Conservation (phyloP, 2,113 vertebrate genomes). For the Pterocles orientalis region DNA sequence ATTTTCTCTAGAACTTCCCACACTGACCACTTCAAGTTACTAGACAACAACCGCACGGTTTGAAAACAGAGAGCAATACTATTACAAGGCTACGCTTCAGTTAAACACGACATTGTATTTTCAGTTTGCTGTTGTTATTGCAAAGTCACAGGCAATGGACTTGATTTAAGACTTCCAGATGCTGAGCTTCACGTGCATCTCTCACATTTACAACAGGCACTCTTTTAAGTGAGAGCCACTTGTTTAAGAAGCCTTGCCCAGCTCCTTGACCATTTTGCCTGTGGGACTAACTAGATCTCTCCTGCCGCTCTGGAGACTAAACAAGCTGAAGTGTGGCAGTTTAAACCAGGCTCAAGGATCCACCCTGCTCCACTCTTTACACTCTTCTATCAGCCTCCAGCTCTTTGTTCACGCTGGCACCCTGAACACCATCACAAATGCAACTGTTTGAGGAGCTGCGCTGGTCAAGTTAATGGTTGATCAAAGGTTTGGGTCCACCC, state of each 20-base stretch:
- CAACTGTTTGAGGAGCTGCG: not conserved
- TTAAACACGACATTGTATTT: not conserved
- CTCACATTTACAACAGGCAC: not conserved
- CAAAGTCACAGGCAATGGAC: not conserved
- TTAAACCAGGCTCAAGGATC: not conserved
- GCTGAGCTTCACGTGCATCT: not conserved
- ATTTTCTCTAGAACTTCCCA: not conserved
- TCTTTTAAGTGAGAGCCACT: not conserved
- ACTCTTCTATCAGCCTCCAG: not conserved
- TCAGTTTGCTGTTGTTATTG: not conserved
- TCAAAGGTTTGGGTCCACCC: not conserved
- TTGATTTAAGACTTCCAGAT: not conserved
- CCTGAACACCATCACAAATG: accelerated
- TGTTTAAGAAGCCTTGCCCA: not conserved
- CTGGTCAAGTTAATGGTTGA: not conserved
- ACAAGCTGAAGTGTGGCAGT: accelerated
- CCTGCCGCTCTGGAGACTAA: not conserved
- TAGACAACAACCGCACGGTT: not conserved
- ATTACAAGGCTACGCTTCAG: not conserved
- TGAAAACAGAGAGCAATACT: not conserved
- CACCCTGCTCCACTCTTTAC: not conserved
- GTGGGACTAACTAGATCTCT: not conserved
- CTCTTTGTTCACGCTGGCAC: not conserved
- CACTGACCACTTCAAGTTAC: not conserved
- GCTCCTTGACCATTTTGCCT: not conserved